A percentile compares a stretch with the other conserved stretches of the same genome.
These are phyloP conservation scores for Drosophila arizonae DNA, from an alignment of 1,140 invertebrate species.

Conservation along the genomic window DNA sequence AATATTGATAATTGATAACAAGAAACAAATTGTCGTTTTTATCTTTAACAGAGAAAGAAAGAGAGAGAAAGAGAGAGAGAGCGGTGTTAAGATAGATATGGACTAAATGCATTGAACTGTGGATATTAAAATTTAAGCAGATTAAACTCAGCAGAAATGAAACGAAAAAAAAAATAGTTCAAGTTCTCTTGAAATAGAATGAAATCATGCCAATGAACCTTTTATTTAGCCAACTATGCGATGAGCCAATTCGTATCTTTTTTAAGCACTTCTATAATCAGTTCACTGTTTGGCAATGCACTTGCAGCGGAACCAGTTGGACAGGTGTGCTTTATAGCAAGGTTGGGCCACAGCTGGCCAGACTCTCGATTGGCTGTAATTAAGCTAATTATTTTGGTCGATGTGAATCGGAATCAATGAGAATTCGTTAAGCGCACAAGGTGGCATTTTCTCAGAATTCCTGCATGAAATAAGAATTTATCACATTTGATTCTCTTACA, in stretches of 20 bases:
- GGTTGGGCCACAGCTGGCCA: conserved; percentile 17
- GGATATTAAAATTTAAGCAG: too few species aligned
- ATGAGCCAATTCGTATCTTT: conserved; percentile 13
- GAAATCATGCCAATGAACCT: conserved; percentile 34
- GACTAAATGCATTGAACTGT: too few species aligned
- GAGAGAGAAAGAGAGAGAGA: too few species aligned
- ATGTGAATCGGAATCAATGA: conserved; percentile 6
- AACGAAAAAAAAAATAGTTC: neutral
- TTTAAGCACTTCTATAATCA: conserved; percentile 16
- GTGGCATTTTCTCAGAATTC: conserved; percentile 40
- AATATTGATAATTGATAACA: too few species aligned
- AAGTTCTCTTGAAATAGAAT: neutral
- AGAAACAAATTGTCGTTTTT: neutral
- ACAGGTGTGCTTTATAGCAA: conserved; percentile 22
- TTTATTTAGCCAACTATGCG: conserved; percentile 3
- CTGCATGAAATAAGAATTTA: conserved; percentile 20
- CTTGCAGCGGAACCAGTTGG: conserved; percentile 6
- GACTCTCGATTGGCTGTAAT: conserved; percentile 18
- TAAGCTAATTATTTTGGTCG: conserved; percentile 25
- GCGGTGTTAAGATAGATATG: too few species aligned
- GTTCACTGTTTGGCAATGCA: conserved; percentile 5
- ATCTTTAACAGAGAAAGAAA: too few species aligned
- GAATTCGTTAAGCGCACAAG: conserved; percentile 28
- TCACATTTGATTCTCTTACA: conserved; percentile 6
- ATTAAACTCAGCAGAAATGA: neutral